Percentiles rank a stretch among this genome's conserved stretches.
phyloP scores from a whole-genome alignment of 1,140 invertebrate species.

The Eulimnadia texana region DNA sequence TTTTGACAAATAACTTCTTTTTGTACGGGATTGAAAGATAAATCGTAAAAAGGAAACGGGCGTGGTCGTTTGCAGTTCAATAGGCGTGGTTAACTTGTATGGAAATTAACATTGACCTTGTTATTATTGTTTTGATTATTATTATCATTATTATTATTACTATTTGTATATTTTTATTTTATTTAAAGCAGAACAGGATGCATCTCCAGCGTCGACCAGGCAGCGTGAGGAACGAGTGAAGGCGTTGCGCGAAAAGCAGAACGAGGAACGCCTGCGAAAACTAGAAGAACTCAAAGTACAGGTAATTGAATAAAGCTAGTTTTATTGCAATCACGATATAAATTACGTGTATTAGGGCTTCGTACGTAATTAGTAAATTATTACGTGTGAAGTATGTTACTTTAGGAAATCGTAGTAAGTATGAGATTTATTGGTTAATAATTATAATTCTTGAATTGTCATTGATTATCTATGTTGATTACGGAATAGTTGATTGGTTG shows the following conservation, averaged over 20 bases:
- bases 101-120: neutral
- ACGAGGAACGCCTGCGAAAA: conserved; percentile 68
- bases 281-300: conserved; percentile 64
- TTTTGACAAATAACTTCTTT: too few species aligned
- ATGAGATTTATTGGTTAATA: too few species aligned
- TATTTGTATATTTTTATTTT: neutral
- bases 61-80: too few species aligned
- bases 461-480: neutral
- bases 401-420: too few species aligned
- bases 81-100: neutral
- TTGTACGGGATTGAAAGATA: too few species aligned
- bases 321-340: neutral
- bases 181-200: conserved; percentile 1
- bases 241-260: conserved; percentile 51
- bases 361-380: neutral
- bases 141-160: neutral
- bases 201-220: conserved; percentile 1
- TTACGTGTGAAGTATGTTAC: too few species aligned
- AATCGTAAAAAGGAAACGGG: too few species aligned
- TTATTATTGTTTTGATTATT: neutral
- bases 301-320: conserved; percentile 19
- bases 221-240: conserved; percentile 32
- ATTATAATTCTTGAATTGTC: too few species aligned
- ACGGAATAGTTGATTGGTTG: neutral
- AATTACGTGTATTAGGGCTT: neutral